Conservation (phyloP, 1,140 invertebrate genomes). For the Drosophila sulfurigaster region DNA sequence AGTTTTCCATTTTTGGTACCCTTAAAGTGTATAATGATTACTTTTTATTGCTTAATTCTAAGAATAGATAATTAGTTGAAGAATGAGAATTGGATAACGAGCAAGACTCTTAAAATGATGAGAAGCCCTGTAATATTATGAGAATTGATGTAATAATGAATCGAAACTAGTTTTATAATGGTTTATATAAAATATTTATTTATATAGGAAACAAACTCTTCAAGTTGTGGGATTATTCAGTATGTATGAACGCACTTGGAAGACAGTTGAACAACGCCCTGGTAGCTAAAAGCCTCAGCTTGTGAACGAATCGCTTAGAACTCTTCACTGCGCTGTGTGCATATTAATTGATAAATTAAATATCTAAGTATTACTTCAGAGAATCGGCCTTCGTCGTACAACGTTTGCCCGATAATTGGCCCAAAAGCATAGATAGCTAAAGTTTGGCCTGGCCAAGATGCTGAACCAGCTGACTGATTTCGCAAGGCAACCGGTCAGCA, state of each 20-base stretch:
- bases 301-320: neutral
- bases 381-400: conserved; percentile 57
- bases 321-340: conserved; percentile 31
- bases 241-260: neutral
- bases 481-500: conserved; percentile 61
- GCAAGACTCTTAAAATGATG: no score
- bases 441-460: conserved; percentile 12
- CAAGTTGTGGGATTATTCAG: neutral
- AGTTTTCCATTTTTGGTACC: no score
- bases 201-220: neutral
- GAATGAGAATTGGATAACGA: no score
- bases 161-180: no score
- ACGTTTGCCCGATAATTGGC: conserved; percentile 44
- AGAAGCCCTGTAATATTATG: no score
- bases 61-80: no score
- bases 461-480: conserved; percentile 36
- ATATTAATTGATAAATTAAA: conserved; percentile 62
- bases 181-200: neutral
- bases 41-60: no score
- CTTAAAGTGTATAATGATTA: no score
- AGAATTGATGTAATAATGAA: no score
- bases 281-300: neutral
- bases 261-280: neutral
- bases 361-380: conserved; percentile 11
- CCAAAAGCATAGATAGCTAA: conserved; percentile 5